phyloP scores from a whole-genome alignment of 2,888 invertebrate genomes.

The Eupithecia subumbrata region DNA sequence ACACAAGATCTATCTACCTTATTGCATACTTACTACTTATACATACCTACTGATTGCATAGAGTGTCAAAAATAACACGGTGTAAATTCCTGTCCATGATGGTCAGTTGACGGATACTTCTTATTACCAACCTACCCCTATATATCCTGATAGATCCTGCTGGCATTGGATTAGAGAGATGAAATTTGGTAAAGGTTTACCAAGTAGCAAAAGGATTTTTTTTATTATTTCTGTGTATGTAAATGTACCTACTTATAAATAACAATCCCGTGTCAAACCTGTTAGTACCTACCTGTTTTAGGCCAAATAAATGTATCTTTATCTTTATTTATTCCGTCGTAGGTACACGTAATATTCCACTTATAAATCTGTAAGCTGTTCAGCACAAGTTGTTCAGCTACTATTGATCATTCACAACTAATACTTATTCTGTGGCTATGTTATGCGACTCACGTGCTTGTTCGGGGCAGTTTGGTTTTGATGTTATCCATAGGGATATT shows the following conservation, averaged over 20 bases:
- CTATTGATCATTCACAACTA: conserved; percentile 6
- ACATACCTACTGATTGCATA: no score
- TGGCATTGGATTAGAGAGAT: background rate
- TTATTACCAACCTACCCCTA: no score
- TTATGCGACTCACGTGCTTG: conserved; percentile 43
- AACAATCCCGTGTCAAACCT: no score
- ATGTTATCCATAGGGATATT: conserved; percentile 38
- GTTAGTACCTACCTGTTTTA: no score
- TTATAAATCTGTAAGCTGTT: background rate
- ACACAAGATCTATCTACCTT: background rate
- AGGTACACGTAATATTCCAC: no score
- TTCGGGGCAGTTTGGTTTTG: conserved; percentile 40
- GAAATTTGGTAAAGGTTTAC: background rate
- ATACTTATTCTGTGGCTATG: conserved; percentile 29
- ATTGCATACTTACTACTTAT: background rate
- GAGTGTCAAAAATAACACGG: background rate
- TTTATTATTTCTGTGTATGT: no score
- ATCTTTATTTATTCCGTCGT: no score
- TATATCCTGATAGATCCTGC: background rate
- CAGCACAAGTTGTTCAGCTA: conserved; percentile 19
- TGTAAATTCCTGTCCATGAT: no score
- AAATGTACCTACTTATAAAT: no score
- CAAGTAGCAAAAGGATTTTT: background rate
- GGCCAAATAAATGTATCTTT: no score
- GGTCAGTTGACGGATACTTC: no score